Conservation (phyloP, 2,113 vertebrate species). For the Xyrauchen texanus region DNA sequence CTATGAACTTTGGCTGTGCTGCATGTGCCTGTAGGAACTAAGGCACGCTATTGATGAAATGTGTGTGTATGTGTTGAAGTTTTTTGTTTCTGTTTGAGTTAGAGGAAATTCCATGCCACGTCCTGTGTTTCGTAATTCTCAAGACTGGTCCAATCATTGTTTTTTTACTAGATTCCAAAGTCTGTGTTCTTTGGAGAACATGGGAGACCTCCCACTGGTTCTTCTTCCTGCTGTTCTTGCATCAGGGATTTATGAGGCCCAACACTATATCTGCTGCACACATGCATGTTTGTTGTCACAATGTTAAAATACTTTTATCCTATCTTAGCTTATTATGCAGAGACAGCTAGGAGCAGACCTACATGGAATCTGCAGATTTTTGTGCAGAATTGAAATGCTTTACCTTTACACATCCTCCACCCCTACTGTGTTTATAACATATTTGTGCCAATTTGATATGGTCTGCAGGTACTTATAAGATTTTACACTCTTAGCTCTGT, state of each 20-base stretch:
- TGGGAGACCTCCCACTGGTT: conserved; percentile 21
- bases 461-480: no score
- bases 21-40: neutral
- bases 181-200: conserved; percentile 28
- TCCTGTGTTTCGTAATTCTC: conserved; percentile 21
- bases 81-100: neutral
- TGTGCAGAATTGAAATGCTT: no score
- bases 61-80: neutral
- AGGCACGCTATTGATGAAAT: neutral
- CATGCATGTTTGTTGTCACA: conserved; percentile 7
- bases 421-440: no score
- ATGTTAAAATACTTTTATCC: neutral
- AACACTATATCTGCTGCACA: conserved; percentile 39
- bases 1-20: conserved; percentile 16
- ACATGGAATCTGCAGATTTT: no score
- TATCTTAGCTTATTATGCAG: no score
- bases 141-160: conserved; percentile 37
- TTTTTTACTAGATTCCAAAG: conserved; percentile 33
- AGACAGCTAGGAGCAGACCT: no score
- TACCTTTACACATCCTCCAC: no score
- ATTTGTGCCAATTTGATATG: no score
- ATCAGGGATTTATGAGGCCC: conserved; percentile 46
- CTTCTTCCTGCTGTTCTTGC: conserved; percentile 33
- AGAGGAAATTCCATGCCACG: conserved; percentile 24
- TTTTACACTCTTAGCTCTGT: no score